Percentiles rank a stretch among this genome's conserved stretches.
Evolutionary conservation across 2,888 invertebrate genomes (phyloP).

Genomic region (Zootermopsis nevadensis): DNA sequence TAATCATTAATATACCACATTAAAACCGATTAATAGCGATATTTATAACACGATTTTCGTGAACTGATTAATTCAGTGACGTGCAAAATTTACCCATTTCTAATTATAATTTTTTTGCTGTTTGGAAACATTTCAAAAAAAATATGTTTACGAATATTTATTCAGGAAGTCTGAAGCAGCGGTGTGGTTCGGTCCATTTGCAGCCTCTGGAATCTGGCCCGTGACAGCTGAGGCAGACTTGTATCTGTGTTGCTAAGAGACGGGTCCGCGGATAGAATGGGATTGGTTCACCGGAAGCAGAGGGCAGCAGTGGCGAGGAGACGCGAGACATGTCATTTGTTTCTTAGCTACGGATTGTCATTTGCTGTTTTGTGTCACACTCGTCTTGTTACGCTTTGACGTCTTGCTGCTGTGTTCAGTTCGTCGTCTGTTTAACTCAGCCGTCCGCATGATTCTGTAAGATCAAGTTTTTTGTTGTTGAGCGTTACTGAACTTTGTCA

Average conservation of each 20-base stretch:
- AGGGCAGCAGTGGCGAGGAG: background rate
- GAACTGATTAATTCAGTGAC: too few species aligned
- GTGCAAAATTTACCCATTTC: too few species aligned
- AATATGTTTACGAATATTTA: constrained; percentile 23
- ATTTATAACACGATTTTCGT: too few species aligned
- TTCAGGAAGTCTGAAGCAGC: background rate
- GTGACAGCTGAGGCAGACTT: background rate
- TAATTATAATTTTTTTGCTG: background rate
- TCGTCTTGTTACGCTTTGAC: background rate
- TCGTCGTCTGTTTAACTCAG: background rate
- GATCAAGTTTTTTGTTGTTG: too few species aligned
- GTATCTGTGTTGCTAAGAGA: background rate
- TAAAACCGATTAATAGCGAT: too few species aligned
- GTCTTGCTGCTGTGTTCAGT: background rate
- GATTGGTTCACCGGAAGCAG: background rate
- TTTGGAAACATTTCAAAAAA: constrained; percentile 12
- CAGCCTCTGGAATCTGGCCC: background rate
- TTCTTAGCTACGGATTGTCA: background rate
- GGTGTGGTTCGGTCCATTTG: background rate
- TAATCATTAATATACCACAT: too few species aligned
- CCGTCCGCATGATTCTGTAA: too few species aligned
- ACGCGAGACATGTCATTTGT: background rate
- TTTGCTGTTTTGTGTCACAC: background rate
- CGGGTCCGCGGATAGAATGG: background rate
- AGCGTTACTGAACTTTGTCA: too few species aligned